These are phyloP conservation scores for Pharmacophagus antenor DNA, from an alignment of 2,888 invertebrate species.

Conservation along the genomic window DNA sequence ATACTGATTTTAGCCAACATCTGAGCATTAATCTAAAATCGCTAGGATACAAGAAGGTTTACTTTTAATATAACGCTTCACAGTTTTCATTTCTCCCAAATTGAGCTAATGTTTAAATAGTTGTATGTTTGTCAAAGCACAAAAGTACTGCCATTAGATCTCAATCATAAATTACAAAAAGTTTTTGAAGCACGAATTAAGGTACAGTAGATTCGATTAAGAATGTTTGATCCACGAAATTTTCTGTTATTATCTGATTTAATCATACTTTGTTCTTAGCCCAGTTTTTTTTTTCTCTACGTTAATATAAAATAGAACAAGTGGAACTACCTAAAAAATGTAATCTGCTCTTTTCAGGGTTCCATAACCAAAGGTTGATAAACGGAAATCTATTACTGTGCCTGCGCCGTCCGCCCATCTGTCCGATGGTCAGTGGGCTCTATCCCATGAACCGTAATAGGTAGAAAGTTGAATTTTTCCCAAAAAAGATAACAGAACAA, in stretches of 20 bases:
- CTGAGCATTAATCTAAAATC: no score
- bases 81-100: not conserved
- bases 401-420: no score
- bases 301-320: no score
- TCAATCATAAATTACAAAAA: constrained; percentile 14
- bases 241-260: constrained; percentile 15
- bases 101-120: not conserved
- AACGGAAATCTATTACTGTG: no score
- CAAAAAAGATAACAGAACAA: no score
- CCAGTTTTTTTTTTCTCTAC: constrained; percentile 13
- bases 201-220: constrained; percentile 21
- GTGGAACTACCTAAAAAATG: not conserved
- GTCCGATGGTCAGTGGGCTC: no score
- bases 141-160: constrained; percentile 7
- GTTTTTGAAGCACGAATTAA: constrained; percentile 17
- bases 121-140: not conserved
- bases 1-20: no score
- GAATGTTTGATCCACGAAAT: constrained; percentile 3
- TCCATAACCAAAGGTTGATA: no score
- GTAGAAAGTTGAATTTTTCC: no score
- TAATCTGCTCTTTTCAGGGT: not conserved
- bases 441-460: no score
- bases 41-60: no score
- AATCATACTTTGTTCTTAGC: constrained; percentile 2
- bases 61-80: not conserved